Evolutionary conservation across 2,113 vertebrate species (phyloP), one percentile per base, ranked within the genome.

Genomic region (Bufo bufo): DNA sequence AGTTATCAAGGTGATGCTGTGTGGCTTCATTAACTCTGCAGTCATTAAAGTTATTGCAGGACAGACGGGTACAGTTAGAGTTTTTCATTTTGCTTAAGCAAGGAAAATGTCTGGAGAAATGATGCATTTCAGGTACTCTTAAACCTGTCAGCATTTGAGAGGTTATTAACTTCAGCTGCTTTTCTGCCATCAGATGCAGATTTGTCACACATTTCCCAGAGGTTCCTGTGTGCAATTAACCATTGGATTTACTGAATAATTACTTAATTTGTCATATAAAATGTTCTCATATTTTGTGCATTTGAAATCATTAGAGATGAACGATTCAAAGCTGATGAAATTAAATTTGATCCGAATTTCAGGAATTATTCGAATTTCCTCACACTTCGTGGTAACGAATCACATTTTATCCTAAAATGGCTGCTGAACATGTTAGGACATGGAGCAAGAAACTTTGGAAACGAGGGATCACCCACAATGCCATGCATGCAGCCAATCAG

Each of bases 251-350:
- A 93, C 93, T 61, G 89, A 95, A 93, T 97, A 97, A 97, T 98
- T 96, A 95, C 95, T 97, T 96, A 93, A 96, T 96, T 98, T 96
- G 95, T 94, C 94, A 95, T 94, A 93, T 96, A 94, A 95, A 96
- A 95, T 92, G 90, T 74, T 86, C 93, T 96, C 96, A 95, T 96
- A 95, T 96, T 95, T 96, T 94, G 94, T 93, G 90, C 94, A 90
- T 87, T 92, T 91, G 92, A 93, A 90, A 93, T 90, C 82, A 93
- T 92, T 94, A 33, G 33, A 33, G 33, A 33, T 33, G 33, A 33
- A 33, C 33, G 33, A 33, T 33, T 33, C 1, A 1, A 33, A 33
- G 33, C 33, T 33, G 33, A 33, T 33, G 33, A 33, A 33, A 33
- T 33, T 33, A 33, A 33, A 33, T 33, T 33, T 33, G 33, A 33